phyloP scores from a whole-genome alignment of 1,140 invertebrate species.

The Proales similis region DNA sequence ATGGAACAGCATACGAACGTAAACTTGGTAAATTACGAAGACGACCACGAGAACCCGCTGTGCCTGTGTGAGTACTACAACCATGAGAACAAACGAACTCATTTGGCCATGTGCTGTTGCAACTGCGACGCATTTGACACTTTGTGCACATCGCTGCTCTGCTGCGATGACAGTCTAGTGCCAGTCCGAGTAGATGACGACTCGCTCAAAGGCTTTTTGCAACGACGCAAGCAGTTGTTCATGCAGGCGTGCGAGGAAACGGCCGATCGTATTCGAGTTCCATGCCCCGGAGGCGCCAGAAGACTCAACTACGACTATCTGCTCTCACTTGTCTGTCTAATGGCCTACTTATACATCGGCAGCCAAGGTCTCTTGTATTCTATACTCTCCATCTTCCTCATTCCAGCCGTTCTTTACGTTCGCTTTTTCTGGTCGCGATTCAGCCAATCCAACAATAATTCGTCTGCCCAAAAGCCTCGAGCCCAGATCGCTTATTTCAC shows the following conservation, averaged over 20 bases:
- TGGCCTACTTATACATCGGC: conserved; percentile 5
- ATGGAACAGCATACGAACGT: neutral
- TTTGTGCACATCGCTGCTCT: conserved; percentile 11
- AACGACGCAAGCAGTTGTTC: neutral
- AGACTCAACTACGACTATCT: conserved; percentile 19
- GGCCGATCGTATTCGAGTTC: conserved; percentile 6
- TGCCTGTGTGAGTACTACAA: conserved; percentile 34
- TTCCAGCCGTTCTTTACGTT: conserved; percentile 13
- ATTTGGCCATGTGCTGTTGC: conserved; percentile 32
- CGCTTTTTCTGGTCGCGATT: neutral
- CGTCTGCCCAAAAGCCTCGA: no score
- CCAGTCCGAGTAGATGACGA: no score
- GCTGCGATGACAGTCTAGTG: no score
- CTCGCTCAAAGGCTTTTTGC: neutral
- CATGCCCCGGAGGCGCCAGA: conserved; percentile 22
- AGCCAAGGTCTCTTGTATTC: neutral
- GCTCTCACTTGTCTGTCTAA: neutral
- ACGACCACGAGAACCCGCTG: conserved; percentile 2
- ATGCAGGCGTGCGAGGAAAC: neutral
- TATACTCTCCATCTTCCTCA: neutral
- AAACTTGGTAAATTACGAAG: neutral
- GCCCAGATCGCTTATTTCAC: conserved; percentile 16
- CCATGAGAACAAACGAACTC: conserved; percentile 7
- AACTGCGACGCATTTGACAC: conserved; percentile 22
- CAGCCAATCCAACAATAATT: neutral